phyloP scores from a whole-genome alignment of 2,888 invertebrate species.

The Mamestra brassicae region DNA sequence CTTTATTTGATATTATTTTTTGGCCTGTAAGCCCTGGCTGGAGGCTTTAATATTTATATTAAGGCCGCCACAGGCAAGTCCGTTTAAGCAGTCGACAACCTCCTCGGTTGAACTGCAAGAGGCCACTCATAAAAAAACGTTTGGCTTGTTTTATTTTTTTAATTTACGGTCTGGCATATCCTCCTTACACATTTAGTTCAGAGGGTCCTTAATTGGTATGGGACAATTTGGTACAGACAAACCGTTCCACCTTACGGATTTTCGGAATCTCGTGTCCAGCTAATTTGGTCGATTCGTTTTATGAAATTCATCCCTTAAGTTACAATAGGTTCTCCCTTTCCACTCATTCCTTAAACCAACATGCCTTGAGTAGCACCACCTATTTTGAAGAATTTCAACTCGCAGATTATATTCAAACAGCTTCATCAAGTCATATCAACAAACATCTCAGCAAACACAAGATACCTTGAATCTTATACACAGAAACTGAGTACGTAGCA shows the following conservation, averaged over 20 bases:
- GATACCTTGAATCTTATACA: background rate
- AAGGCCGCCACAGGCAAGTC: too few relatives aligned
- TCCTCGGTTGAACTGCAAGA: too few relatives aligned
- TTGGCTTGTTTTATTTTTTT: too few relatives aligned
- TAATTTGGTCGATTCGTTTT: too few relatives aligned
- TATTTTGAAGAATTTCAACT: constrained; percentile 3
- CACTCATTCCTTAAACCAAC: background rate
- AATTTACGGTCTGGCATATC: too few relatives aligned
- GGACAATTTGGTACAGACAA: background rate
- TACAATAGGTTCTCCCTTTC: background rate
- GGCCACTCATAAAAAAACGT: too few relatives aligned
- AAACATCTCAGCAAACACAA: background rate
- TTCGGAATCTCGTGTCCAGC: background rate
- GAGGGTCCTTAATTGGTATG: too few relatives aligned
- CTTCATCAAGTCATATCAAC: constrained; percentile 7
- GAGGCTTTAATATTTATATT: too few relatives aligned
- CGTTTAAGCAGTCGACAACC: too few relatives aligned
- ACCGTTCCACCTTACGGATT: background rate
- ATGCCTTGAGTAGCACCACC: background rate
- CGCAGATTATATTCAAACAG: constrained; percentile 5
- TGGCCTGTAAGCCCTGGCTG: too few relatives aligned
- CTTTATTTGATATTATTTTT: background rate
- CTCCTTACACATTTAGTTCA: background rate
- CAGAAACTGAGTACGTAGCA: constrained; percentile 7
- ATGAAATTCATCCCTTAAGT: too few relatives aligned